Percentiles rank a stretch among this genome's conserved stretches.
Conservation (phyloP, 2,113 vertebrate species). For the Mus pahari region DNA sequence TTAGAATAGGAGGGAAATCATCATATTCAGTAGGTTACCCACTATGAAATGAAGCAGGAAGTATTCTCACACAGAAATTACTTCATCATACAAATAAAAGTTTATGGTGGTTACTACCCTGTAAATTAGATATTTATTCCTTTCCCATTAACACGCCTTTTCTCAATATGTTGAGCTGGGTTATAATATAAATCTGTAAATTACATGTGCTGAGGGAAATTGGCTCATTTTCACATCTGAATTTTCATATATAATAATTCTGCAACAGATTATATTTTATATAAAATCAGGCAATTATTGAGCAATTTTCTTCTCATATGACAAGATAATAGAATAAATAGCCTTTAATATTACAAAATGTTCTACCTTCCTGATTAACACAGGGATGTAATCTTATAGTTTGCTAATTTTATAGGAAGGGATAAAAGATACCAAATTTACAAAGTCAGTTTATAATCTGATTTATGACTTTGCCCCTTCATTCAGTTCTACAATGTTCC, state of each 20-base stretch:
- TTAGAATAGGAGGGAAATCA: conserved; percentile 65
- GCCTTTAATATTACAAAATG: conserved; percentile 29
- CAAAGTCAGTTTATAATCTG: conserved; percentile 53
- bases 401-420: conserved; percentile 29
- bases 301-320: conserved; percentile 63
- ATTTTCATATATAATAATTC: conserved; percentile 65
- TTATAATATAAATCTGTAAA: conserved; percentile 74
- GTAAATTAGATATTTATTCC: conserved; percentile 67
- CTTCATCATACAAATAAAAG: conserved; percentile 67
- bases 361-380: conserved; percentile 53
- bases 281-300: conserved; percentile 65
- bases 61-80: conserved; percentile 51
- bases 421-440: conserved; percentile 43
- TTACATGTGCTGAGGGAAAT: conserved; percentile 70
- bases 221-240: conserved; percentile 69
- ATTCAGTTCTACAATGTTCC: conserved; percentile 18
- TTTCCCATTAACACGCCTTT: conserved; percentile 61
- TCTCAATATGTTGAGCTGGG: conserved; percentile 66
- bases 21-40: conserved; percentile 33
- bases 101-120: conserved; percentile 36
- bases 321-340: conserved; percentile 61
- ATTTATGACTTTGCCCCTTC: conserved; percentile 22
- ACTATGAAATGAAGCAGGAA: conserved; percentile 69
- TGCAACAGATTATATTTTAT: conserved; percentile 59
- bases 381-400: conserved; percentile 33